These are phyloP conservation scores for Hozukius guyotensis DNA, from an alignment of 2,797 vertebrate species.

Conservation along the genomic window DNA sequence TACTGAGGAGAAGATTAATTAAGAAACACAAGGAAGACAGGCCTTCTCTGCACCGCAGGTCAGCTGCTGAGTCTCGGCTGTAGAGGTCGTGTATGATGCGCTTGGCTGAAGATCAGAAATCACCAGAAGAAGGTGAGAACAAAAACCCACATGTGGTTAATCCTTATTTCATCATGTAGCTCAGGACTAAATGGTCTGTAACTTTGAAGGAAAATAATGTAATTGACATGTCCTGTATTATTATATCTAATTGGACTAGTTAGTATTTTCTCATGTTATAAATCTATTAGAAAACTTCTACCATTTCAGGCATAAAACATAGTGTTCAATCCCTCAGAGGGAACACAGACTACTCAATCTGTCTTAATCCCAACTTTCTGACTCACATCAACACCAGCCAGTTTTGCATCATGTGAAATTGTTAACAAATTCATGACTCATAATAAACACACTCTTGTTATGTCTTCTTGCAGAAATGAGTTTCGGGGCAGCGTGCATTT, in stretches of 20 bases:
- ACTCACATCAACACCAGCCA: neutral
- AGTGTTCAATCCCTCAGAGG: neutral
- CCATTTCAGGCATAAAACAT: neutral
- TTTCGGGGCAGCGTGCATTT: conserved; percentile 83
- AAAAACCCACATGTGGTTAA: neutral
- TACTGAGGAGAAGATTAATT: conserved; percentile 14
- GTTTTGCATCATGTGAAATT: neutral
- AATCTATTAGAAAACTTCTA: neutral
- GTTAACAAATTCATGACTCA: neutral
- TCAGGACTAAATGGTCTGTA: neutral
- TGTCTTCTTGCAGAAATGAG: conserved; percentile 72
- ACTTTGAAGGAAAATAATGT: no score
- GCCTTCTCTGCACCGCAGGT: neutral
- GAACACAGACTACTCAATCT: neutral
- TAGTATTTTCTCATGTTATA: neutral
- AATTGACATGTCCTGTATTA: neutral
- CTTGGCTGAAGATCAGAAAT: conserved; percentile 46
- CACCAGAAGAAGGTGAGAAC: conserved; percentile 55
- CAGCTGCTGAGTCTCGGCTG: neutral
- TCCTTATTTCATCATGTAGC: neutral
- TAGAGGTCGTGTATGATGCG: conserved; percentile 26
- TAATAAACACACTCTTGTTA: neutral
- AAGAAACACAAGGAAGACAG: neutral
- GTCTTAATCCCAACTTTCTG: conserved; percentile 7
- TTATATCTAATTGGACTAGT: neutral